These are phyloP conservation scores for Chlorospingus semifuscus DNA, from an alignment of 2,797 vertebrate species.

Conservation along the genomic window DNA sequence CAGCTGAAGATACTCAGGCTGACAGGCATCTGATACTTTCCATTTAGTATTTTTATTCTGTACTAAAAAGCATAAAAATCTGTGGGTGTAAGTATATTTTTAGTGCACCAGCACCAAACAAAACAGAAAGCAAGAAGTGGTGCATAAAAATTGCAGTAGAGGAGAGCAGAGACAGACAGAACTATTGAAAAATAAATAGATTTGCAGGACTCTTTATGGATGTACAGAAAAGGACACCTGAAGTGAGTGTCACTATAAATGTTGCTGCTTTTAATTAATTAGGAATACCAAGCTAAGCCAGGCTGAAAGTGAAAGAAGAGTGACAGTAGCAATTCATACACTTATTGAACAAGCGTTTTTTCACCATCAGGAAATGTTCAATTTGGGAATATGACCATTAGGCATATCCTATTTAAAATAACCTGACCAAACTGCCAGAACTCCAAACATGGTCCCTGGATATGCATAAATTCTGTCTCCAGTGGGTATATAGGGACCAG, in stretches of 20 bases:
- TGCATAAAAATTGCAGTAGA: neutral
- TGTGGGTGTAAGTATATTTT: neutral
- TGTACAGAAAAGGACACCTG: neutral
- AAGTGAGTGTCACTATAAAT: neutral
- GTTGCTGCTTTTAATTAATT: neutral
- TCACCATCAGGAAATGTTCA: neutral
- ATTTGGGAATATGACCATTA: neutral
- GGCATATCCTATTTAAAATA: neutral
- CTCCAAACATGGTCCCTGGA: neutral
- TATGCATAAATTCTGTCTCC: neutral
- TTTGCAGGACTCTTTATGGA: neutral
- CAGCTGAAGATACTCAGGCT: neutral
- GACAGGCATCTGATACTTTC: neutral
- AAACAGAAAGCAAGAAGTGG: neutral
- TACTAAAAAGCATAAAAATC: neutral
- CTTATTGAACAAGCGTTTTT: neutral
- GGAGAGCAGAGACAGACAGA: neutral
- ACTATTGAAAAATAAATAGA: neutral
- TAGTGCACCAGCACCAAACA: neutral
- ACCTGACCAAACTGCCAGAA: neutral
- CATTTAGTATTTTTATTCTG: neutral
- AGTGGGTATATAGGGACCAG: accelerated
- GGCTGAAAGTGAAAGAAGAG: neutral
- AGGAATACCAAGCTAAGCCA: neutral
- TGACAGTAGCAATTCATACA: neutral